Evolutionary conservation across 1,140 invertebrate species (phyloP).

Genomic region (Bacillus rossius): DNA sequence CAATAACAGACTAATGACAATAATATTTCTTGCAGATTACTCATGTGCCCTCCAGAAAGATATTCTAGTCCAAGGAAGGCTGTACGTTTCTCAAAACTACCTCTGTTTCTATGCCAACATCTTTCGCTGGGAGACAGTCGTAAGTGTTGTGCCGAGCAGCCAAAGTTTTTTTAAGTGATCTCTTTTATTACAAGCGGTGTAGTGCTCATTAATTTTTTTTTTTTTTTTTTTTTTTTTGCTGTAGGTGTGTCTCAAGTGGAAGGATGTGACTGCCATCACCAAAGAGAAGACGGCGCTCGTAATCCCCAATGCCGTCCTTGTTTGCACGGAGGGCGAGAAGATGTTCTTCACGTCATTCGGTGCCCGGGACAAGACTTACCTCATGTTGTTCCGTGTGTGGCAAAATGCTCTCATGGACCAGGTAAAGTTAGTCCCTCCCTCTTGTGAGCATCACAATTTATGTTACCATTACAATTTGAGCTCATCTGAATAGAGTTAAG

Average conservation of each 20-base stretch:
- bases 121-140: constrained; percentile 86
- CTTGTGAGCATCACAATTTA: neutral
- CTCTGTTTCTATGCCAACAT: constrained; percentile 95
- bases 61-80: constrained; percentile 85
- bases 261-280: constrained; percentile 86
- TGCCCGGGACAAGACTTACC: constrained; percentile 86
- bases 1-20: no score
- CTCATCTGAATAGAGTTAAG: no score
- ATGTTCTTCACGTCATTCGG: constrained; percentile 92
- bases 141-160: constrained; percentile 31
- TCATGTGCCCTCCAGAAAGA: constrained; percentile 94
- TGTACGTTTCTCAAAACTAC: constrained; percentile 91
- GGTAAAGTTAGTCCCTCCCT: constrained; percentile 42
- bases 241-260: constrained; percentile 69
- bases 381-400: constrained; percentile 94
- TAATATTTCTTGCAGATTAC: constrained; percentile 64
- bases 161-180: neutral
- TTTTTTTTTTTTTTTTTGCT: no score
- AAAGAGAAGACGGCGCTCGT: constrained; percentile 91
- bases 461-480: constrained; percentile 5
- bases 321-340: constrained; percentile 77
- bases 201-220: neutral
- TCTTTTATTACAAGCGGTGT: neutral
- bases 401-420: constrained; percentile 91
- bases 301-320: constrained; percentile 91